A percentile compares a stretch with the other conserved stretches of the same genome.
Conservation (phyloP, 2,888 invertebrate species). For the Hyposoter dolosus region DNA sequence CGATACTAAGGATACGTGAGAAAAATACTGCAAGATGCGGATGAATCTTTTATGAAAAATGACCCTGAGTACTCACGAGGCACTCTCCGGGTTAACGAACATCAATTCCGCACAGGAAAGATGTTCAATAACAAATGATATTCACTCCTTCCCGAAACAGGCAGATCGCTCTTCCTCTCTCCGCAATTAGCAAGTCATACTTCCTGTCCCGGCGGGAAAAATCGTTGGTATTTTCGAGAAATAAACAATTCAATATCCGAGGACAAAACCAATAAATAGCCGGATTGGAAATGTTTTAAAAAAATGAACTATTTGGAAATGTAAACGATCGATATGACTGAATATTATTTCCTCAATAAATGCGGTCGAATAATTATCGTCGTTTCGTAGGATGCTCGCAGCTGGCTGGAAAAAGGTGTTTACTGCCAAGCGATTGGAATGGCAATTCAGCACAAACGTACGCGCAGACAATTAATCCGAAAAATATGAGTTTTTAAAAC, state of each 20-base stretch:
- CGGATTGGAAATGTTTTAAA: background rate
- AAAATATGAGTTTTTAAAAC: background rate
- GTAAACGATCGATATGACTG: too few species aligned
- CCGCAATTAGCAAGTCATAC: background rate
- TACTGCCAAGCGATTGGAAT: background rate
- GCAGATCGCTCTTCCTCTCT: background rate
- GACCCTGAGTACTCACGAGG: slow-evolving; percentile 21
- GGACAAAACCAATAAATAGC: background rate
- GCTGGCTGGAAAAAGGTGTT: background rate
- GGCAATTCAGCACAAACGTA: background rate
- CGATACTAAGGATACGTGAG: background rate
- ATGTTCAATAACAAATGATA: background rate
- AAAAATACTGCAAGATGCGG: background rate
- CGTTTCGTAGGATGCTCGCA: background rate
- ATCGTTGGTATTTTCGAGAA: background rate
- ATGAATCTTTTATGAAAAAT: background rate
- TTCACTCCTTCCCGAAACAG: background rate
- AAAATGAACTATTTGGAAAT: background rate
- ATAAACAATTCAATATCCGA: background rate
- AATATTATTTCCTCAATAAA: background rate
- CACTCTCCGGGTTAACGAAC: slow-evolving; percentile 29
- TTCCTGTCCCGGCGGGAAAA: background rate
- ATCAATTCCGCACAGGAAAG: background rate
- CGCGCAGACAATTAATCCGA: background rate
- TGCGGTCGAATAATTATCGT: too few species aligned